Evolutionary conservation across 2,888 invertebrate species (phyloP), one percentile per base, ranked within the genome.

Genomic region (Protodeltote pygarga): DNA sequence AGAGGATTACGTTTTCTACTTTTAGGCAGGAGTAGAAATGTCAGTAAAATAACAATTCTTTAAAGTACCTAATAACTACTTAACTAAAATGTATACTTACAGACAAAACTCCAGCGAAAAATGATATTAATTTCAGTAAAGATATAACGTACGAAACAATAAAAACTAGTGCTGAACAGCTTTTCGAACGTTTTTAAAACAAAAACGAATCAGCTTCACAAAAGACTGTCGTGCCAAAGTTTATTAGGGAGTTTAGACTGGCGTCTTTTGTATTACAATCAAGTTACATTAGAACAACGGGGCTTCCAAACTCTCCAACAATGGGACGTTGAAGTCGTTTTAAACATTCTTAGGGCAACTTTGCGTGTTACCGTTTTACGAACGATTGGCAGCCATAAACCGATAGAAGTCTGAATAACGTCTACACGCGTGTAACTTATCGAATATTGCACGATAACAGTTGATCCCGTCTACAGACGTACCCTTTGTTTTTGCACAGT

Each of bases 231-330:
- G 80, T 73, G 71, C 70, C 68, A 76, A 85, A 83, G 76, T 84
- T 81, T 79, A 77, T 79, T 75, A 74, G 67, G 48, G 69, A 75
- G 66, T 77, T 73, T 55, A 59, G 59, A 65, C 58, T 27, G 42
- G 51, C 71, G 73, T 64, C 81, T 72, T 85, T 85, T 86, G 85
- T 86, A 81, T 84, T 75, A 81, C 81, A 85, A 85, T 85, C 81
- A 77, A 82, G 81, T 83, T 85, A 85, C 83, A 83, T 81, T 81
- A 78, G 78, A 77, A 76, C 74, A 73, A 75, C 74, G 78, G 69
- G 70, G 75, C 74, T 79, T 77, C 72, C 72, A 61, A 73, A 77
- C 69, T 71, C 66, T 32, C 52, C 66, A 76, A 84, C 84, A 86
- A 84, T 83, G 75, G 78, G 27, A 72, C 58, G 57, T 70, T 63